These are phyloP conservation scores for Aythya baeri DNA, from an alignment of 2,113 vertebrate species.

Conservation along the genomic window DNA sequence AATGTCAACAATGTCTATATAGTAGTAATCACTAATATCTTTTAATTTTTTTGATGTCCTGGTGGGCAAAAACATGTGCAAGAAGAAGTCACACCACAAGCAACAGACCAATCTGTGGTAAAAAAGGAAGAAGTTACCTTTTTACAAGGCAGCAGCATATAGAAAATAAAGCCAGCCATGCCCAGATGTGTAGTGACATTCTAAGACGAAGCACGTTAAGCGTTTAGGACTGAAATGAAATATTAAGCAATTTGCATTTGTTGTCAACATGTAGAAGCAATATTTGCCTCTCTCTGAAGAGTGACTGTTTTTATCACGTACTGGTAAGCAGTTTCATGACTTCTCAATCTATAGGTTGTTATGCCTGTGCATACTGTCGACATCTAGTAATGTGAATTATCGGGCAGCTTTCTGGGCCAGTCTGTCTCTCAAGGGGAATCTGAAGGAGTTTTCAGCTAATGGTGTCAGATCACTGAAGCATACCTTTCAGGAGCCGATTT, in stretches of 20 bases:
- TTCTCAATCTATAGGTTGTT: neutral
- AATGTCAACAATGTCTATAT: neutral
- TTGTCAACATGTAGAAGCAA: neutral
- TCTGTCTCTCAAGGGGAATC: neutral
- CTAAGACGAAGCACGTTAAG: neutral
- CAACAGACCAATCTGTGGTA: neutral
- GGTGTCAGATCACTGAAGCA: neutral
- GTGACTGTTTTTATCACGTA: neutral
- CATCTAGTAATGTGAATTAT: neutral
- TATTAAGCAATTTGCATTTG: neutral
- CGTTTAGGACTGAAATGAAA: neutral
- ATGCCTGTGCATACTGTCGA: neutral
- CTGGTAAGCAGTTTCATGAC: neutral
- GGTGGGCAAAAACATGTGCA: neutral
- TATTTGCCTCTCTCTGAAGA: neutral
- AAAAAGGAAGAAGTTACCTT: neutral
- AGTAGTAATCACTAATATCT: neutral
- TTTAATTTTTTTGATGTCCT: neutral
- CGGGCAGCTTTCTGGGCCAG: neutral
- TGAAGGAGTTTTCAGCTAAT: neutral
- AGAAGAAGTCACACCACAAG: accelerated
- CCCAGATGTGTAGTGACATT: neutral
- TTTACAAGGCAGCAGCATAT: neutral
- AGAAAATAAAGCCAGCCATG: neutral
- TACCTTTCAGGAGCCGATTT: neutral